These are phyloP conservation scores for Leptopilina boulardi DNA, from an alignment of 1,140 invertebrate genomes.

Conservation along the genomic window DNA sequence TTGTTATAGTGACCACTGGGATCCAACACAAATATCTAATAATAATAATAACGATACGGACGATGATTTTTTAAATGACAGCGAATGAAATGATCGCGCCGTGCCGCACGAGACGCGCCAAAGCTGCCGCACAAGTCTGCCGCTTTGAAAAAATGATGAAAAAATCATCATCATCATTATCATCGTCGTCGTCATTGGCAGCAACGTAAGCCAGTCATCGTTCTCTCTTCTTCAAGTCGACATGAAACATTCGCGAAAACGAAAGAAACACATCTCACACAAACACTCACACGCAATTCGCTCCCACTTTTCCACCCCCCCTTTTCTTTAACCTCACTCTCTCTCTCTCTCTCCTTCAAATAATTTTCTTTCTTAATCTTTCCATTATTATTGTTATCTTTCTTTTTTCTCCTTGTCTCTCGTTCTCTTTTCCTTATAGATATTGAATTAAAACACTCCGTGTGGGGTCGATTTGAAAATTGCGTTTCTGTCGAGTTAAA, in stretches of 20 bases:
- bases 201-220: constrained; percentile 66
- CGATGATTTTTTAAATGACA: constrained; percentile 75
- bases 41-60: constrained; percentile 75
- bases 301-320: constrained; percentile 18
- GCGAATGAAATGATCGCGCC: constrained; percentile 56
- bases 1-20: constrained; percentile 75
- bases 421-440: background rate
- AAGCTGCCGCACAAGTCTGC: constrained; percentile 68
- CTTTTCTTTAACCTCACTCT: too few species aligned
- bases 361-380: constrained; percentile 42
- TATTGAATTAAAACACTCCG: too few species aligned
- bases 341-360: constrained; percentile 45
- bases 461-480: constrained; percentile 18
- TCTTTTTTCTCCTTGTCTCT: background rate
- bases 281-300: constrained; percentile 23
- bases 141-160: constrained; percentile 54
- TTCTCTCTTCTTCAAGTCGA: constrained; percentile 66
- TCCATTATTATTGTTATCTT: constrained; percentile 25
- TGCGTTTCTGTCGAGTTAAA: constrained; percentile 20
- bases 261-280: constrained; percentile 24
- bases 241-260: constrained; percentile 45
- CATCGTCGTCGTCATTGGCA: constrained; percentile 55
- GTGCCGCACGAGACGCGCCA: constrained; percentile 66
- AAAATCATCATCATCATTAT: constrained; percentile 40
- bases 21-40: constrained; percentile 75